phyloP scores from a whole-genome alignment of 2,797 vertebrate species.

The Danio tinwini region DNA sequence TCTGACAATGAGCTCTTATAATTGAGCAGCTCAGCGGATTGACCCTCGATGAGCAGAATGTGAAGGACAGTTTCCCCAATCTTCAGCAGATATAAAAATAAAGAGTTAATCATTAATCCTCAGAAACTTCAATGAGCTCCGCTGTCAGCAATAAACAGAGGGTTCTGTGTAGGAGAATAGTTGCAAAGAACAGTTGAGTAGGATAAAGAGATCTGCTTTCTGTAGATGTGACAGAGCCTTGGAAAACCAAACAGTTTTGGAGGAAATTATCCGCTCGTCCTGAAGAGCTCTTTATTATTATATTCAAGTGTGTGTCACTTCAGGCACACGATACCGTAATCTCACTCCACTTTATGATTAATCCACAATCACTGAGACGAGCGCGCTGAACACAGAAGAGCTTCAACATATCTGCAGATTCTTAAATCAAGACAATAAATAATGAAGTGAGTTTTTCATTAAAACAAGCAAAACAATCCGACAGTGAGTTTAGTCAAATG shows the following conservation, averaged over 20 bases:
- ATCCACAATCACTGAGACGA: conserved; percentile 52
- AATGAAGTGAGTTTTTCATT: too few species aligned
- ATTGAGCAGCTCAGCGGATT: conserved; percentile 22
- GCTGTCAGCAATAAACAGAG: conserved; percentile 11
- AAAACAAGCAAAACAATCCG: too few species aligned
- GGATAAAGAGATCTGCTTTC: not conserved
- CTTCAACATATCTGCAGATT: too few species aligned
- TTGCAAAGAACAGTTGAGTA: not conserved
- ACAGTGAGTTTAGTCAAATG: too few species aligned
- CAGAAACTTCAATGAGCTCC: not conserved
- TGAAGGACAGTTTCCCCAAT: conserved; percentile 21
- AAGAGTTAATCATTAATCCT: not conserved
- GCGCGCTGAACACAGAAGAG: too few species aligned
- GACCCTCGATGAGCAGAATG: not conserved
- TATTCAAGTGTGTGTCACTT: conserved; percentile 58
- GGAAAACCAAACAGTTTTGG: conserved; percentile 31
- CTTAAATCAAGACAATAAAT: too few species aligned
- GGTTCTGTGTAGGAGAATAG: not conserved
- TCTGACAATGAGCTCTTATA: conserved; percentile 39
- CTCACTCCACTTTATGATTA: conserved; percentile 65
- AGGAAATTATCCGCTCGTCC: conserved; percentile 43
- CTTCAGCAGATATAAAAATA: conserved; percentile 3
- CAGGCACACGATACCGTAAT: conserved; percentile 67
- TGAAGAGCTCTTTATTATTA: too few species aligned
- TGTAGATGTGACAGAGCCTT: conserved; percentile 36